Evolutionary conservation across 1,140 invertebrate genomes (phyloP), one percentile per base, ranked within the genome.

Genomic region (Drosophila lacteicornis): DNA sequence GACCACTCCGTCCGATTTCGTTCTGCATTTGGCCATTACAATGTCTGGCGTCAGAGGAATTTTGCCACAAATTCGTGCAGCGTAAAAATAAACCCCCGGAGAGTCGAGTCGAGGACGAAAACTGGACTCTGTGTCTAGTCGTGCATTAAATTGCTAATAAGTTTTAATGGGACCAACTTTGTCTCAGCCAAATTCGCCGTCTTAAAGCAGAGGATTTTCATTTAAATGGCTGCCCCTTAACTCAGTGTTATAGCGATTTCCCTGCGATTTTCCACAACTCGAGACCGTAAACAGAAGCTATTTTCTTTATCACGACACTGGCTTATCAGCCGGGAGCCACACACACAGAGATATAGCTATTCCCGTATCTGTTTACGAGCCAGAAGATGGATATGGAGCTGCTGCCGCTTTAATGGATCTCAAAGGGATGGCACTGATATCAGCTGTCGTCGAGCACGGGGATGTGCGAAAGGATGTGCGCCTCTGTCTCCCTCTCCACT

Each of bases 131-230:
- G 82, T 75, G 82, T 75, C 82, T 87, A 88, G 84, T 88, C 84
- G 84, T 87, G 84, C 84, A 87, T 88, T 88, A 88, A 87, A 87
- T 87, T 88, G 84, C 84, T 87, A 88, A 87, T 87, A 88, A 83
- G 79, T 87, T 87, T 87, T 87, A 86, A 88, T 87, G 79, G 68
- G 61, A 61, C 62, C 73, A 87, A 83, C 80, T 83, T 83, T 88
- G 76, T 78, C 66, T 74, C 76, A 46, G 46, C 69, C 55, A 60
- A 73, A 42, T 73, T 38, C 19, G 27, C 15, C 12, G 46, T 49
- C 53, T 36, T 46, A 59, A 73, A 59, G 53, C 12, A 43, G 57
- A 71, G 70, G 45, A 73, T 60, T 51, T 63, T 50, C 45, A 47
- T 49, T 45, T 25, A 71, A 51, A 73, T 71, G 45, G 53, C 68